Evolutionary conservation across 2,113 vertebrate genomes (phyloP).

Genomic region (Alethe diademata): DNA sequence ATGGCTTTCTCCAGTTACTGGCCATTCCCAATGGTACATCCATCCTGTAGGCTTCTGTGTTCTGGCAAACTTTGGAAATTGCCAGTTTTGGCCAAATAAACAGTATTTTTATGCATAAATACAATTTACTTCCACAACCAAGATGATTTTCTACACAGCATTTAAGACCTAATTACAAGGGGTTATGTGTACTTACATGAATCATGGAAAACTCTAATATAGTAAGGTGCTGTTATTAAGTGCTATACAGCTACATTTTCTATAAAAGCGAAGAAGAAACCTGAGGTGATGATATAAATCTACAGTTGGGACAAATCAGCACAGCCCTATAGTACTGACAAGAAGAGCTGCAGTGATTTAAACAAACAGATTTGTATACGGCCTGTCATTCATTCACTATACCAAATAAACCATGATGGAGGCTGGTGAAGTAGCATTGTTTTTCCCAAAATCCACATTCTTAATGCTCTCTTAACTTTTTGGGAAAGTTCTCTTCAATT

Average conservation of each 20-base stretch:
- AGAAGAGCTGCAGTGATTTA: not conserved
- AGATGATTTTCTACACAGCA: not conserved
- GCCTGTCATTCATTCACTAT: not conserved
- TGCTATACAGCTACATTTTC: not conserved
- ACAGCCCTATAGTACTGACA: not conserved
- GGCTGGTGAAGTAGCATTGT: not conserved
- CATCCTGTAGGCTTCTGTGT: not conserved
- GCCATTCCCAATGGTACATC: not conserved
- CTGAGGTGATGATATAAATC: not conserved
- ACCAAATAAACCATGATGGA: not conserved
- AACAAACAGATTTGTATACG: not conserved
- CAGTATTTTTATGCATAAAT: not conserved
- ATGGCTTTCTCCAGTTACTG: not conserved
- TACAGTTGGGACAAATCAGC: not conserved
- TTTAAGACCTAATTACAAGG: not conserved
- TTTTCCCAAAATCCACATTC: not conserved
- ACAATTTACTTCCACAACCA: not conserved
- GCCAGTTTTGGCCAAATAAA: not conserved
- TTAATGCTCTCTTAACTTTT: not conserved
- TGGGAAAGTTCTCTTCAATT: not conserved
- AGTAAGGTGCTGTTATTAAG: not conserved
- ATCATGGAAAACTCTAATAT: conserved; percentile 14
- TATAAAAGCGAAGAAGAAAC: not conserved
- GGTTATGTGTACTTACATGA: not conserved
- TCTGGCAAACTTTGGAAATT: not conserved